Evolutionary conservation across 2,113 vertebrate species (phyloP).

Genomic region (Rattus rattus): DNA sequence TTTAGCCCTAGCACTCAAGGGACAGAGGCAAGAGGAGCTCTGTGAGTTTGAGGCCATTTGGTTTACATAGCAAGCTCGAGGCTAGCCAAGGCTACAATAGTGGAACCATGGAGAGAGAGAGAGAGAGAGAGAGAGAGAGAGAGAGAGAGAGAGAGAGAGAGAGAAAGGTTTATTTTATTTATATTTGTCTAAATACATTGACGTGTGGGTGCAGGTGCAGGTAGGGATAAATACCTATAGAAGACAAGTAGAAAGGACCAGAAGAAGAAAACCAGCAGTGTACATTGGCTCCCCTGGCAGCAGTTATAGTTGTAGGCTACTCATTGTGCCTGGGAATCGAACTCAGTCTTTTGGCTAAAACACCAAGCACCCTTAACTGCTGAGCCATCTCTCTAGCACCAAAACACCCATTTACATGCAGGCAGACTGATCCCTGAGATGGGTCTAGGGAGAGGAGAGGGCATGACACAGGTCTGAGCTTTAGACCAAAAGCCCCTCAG

Average conservation of each 20-base stretch:
- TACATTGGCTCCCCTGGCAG: not conserved
- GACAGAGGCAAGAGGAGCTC: not conserved
- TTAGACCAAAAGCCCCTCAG: no score
- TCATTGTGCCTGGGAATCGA: not conserved
- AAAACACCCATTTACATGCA: not conserved
- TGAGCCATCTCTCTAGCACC: not conserved
- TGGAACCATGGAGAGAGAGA: not conserved
- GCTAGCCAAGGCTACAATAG: not conserved
- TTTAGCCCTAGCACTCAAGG: not conserved
- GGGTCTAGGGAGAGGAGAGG: not conserved
- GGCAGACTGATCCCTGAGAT: not conserved
- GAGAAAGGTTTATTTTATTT: no score
- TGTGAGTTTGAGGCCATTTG: not conserved
- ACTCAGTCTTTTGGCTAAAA: not conserved
- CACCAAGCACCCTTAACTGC: not conserved
- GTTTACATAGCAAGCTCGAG: not conserved
- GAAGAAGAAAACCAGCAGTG: not conserved
- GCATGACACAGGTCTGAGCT: not conserved
- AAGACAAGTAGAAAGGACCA: not conserved
- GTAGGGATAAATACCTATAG: not conserved
- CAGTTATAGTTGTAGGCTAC: not conserved
- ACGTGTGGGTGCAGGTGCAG: not conserved
- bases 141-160: not conserved
- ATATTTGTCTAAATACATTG: not conserved
- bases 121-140: not conserved